Evolutionary conservation across 2,888 invertebrate species (phyloP), one percentile per base, ranked within the genome.

Genomic region (Congeria kusceri): DNA sequence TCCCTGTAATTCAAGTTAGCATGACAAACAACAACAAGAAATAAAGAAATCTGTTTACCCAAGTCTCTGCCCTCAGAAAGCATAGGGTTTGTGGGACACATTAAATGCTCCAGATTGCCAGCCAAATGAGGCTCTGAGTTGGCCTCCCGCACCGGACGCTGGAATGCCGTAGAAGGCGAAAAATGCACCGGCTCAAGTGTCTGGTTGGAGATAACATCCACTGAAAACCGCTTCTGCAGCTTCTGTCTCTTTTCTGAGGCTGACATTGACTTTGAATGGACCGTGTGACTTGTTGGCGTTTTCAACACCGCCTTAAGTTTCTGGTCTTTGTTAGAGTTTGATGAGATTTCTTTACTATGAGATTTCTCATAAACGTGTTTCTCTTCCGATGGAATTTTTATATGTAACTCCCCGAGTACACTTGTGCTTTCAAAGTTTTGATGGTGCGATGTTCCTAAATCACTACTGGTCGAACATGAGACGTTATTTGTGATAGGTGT

Each of bases 81-180:
- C 89, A 90, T 88, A 13, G 89, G 89, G 59, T 89, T 88, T 18
- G 83, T 77, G 58, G 83, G 79, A 65, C 86, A 85, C 44, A 87
- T 74, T 20, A 87, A 44, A 47, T 84, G 81, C n/a, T 83, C 83
- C 68, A 86, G 76, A 39, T 83, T 81, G 49, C 73, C 79, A 7
- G 86, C 71, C 68, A 91, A 80, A 29, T 89, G 89, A 0, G 92
- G 92, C 78, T 92, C 92, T 32, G 92, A 92, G 75, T 86, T 90
- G 18, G 90, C 77, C 70, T 89, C 90, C 25, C 88, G 72, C 25
- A 89, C 82, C 53, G 89, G 87, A 67, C 84, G 73, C 57, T 84
- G 82, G 73, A 77, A 86, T 27, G 84, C 78, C 49, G 69, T 74
- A 0, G 77, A 76, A 13, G 82, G 77, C 15, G 85, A 80, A 39